Evolutionary conservation across 2,888 invertebrate genomes (phyloP), one percentile per base, ranked within the genome.

Genomic region (Conomelus anceps): DNA sequence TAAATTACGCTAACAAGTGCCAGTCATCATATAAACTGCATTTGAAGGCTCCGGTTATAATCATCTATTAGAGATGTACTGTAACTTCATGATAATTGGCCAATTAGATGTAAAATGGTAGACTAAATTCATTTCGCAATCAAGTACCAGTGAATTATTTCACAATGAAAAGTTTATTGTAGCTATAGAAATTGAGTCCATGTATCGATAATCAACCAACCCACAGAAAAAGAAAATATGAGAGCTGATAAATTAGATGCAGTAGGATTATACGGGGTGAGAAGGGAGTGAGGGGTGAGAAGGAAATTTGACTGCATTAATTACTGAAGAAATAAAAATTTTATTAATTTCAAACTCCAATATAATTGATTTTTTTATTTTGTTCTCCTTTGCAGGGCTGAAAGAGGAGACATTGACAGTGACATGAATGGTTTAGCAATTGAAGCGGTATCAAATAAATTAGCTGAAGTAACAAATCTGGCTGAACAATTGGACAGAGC

Each of bases 401-500:
- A 63, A n/a, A 63, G 63, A 63, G 63, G 63, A 63, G 63, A 63
- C n/a, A 63, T 63, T 63, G 63, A 63, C 63, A 63, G n/a, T 63
- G 92, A 92, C 22, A 91, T 91, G 23, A 92, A 92, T 89, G 90
- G 91, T 29, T 92, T 91, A 84, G 96, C 96, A 22, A 94, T 96
- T 84, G 95, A 95, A 91, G 95, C 96, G 88, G 96, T 96, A 90
- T 94, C 95, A n/a, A 95, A 95, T 91, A 94, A 94, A 92, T 93
- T 96, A 90, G 93, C 94, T 22, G 95, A 96, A 93, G 96, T 96
- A 22, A 95, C 96, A 20, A 94, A 94, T 89, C 94, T 96, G 23
- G 96, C 96, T 0, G 96, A 96, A 92, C 95, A 95, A 90, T 93
- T 96, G 91, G 96, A 96, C 92, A 94, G 94, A 84, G 94, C 94